Evolutionary conservation across 1,140 invertebrate species (phyloP).

Genomic region (Phenacoccus solenopsis): DNA sequence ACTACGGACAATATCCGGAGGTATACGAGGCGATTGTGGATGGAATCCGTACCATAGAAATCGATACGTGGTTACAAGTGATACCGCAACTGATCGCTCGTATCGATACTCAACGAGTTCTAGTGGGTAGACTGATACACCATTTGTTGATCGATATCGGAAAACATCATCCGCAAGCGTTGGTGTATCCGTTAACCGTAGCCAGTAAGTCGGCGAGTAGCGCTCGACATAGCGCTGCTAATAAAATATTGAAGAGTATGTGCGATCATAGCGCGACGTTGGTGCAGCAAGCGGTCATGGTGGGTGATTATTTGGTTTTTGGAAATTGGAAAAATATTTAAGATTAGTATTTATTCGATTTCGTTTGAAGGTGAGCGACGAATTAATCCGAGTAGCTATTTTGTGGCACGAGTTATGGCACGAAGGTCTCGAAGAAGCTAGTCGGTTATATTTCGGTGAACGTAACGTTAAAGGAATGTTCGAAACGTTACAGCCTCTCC

Average conservation of each 20-base stretch:
- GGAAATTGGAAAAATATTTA: not conserved
- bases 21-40: constrained; percentile 88
- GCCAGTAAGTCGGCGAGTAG: constrained; percentile 86
- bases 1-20: constrained; percentile 84
- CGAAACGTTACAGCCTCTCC: constrained; percentile 84
- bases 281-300: constrained; percentile 56
- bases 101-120: constrained; percentile 80
- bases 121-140: constrained; percentile 83
- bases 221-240: constrained; percentile 78
- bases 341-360: not conserved
- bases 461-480: constrained; percentile 92
- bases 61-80: constrained; percentile 98
- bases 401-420: constrained; percentile 99
- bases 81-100: constrained; percentile 97
- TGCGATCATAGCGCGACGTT: constrained; percentile 81
- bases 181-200: constrained; percentile 95
- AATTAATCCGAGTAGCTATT: constrained; percentile 94
- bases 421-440: constrained; percentile 95
- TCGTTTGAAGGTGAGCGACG: constrained; percentile 67
- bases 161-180: constrained; percentile 73
- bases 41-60: constrained; percentile 83
- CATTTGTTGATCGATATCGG: constrained; percentile 90
- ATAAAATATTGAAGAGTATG: constrained; percentile 91
- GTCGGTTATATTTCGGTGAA: constrained; percentile 90
- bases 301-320: constrained; percentile 28